A percentile compares a stretch with the other conserved stretches of the same genome.
These are phyloP conservation scores for Catharus bicknelli DNA, from an alignment of 2,113 vertebrate genomes.

Conservation along the genomic window DNA sequence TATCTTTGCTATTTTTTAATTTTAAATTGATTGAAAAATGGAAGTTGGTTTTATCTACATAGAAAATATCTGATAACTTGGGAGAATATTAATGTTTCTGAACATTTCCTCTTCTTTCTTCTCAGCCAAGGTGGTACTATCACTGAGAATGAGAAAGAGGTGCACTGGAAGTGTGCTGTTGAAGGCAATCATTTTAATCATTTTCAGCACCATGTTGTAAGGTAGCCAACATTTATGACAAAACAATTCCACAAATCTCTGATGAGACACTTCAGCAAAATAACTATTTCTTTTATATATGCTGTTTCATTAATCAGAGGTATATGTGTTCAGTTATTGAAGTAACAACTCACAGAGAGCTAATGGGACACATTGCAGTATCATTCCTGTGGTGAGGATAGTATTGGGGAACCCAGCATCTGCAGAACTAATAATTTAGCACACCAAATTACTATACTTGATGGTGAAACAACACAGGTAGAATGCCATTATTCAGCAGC, in stretches of 20 bases:
- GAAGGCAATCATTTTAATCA: constrained; percentile 18
- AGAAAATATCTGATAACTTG: not conserved
- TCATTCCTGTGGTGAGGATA: not conserved
- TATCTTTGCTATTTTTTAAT: not conserved
- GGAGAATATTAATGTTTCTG: not conserved
- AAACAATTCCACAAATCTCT: constrained; percentile 48
- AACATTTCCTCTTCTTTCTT: not conserved
- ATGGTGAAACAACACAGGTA: constrained; percentile 5
- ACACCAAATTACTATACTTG: constrained; percentile 28
- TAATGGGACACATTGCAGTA: not conserved
- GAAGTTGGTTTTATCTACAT: not conserved
- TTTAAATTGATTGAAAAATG: not conserved
- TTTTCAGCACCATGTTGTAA: constrained; percentile 33
- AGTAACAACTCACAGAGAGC: constrained; percentile 51
- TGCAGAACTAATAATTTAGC: not conserved
- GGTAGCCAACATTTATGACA: constrained; percentile 46
- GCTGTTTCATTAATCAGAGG: constrained; percentile 64
- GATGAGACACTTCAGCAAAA: constrained; percentile 46
- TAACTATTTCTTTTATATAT: constrained; percentile 30
- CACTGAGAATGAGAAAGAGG: constrained; percentile 33
- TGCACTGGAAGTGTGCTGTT: not conserved
- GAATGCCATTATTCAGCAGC: not conserved
- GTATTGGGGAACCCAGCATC: not conserved
- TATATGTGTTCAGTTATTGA: constrained; percentile 43
- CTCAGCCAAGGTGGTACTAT: not conserved